Evolutionary conservation across 2,888 invertebrate genomes (phyloP), one percentile per base, ranked within the genome.

Genomic region (Papilio demoleus): DNA sequence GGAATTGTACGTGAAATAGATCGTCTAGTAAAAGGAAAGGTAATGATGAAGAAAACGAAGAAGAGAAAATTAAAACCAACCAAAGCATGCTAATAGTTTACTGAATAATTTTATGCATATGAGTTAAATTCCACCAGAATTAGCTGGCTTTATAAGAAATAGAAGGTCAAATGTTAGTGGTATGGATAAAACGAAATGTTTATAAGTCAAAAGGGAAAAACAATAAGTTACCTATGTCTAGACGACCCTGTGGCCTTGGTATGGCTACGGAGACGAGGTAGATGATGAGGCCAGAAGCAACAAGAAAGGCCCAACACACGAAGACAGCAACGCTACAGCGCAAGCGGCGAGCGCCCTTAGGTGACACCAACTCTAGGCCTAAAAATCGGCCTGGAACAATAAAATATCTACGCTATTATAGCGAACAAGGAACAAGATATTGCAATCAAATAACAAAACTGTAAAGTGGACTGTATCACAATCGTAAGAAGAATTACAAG

Each of bases 311-410:
- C 89, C 91, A 92, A 81, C 90, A 90, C 72, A 89, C 86, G 82
- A 87, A 91, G 72, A 92, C 88, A 1, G 87, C 89, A 60, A 90
- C 86, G 77, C 90, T 88, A 83, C 90, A 90, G 68, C 91, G 88
- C 31, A 88, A 80, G 36, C 81, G 79, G 70, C 81, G 82, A 40
- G 82, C 70, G 71, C 82, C 82, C 72, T 79, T 81, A 42, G 84
- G 78, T 40, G 88, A 85, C 72, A 87, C 81, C 83, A 90, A 77
- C 81, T 88, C 88, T 70, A 90, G 87, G 84, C 90, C 87, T 78
- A 89, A 79, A 76, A 88, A 80, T 11, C 84, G 87, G 86, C 88
- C 90, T 91, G 90, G 79, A 87, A 88, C 81, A 85, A 74, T 42
- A 60, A 64, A 17, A 50, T 5, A 27, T n/a, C 64, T 65, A 42